Evolutionary conservation across 2,888 invertebrate species (phyloP), one percentile per base, ranked within the genome.

Genomic region (Arctia plantaginis): DNA sequence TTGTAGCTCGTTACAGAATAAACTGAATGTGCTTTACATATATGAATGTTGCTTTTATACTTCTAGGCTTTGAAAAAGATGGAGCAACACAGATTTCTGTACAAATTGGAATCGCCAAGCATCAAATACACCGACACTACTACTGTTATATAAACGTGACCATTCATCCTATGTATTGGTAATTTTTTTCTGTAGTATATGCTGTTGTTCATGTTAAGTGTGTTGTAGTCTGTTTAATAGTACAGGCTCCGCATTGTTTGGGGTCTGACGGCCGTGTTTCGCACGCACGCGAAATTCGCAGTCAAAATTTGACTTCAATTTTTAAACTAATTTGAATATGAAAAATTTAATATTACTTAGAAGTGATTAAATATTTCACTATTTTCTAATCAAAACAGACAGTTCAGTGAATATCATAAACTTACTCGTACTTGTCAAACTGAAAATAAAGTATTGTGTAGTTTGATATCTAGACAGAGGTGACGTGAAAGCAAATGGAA

Each of bases 1-100:
- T 79, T 77, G 82, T 78, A 73, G 71, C 82, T 84, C 80, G 82
- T 84, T 84, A 84, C 78, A 47, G 47, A 77, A 83, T 75, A 62
- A 44, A 72, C 44, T 62, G 65, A 47, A 65, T 44, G 39, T 64
- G 73, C 27, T 44, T 23, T 27, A 71, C 23, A 41, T 27, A 33
- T 23, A 62, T 27, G 41, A n/a, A 41, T 39, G 10, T 20, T 62
- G 13, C 18, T 27, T 68, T 35, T 72, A 73, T 80, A 70, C 30
- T 62, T 1, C 30, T 30, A 62, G 18, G 4, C 18, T 62, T 62
- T 62, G 62, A 55, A 27, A 27, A 13, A 51, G 12, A n/a, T 13
- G 27, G 27, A 59, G n/a, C n/a, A n/a, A 0, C 15, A 59, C 2
- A 18, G 30, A 18, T 30, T 30, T 62, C 0, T 30, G 7, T 62